A percentile compares a stretch with the other conserved stretches of the same genome.
phyloP scores from a whole-genome alignment of 1,140 invertebrate species.

The Scaptodrosophila lebanonensis region DNA sequence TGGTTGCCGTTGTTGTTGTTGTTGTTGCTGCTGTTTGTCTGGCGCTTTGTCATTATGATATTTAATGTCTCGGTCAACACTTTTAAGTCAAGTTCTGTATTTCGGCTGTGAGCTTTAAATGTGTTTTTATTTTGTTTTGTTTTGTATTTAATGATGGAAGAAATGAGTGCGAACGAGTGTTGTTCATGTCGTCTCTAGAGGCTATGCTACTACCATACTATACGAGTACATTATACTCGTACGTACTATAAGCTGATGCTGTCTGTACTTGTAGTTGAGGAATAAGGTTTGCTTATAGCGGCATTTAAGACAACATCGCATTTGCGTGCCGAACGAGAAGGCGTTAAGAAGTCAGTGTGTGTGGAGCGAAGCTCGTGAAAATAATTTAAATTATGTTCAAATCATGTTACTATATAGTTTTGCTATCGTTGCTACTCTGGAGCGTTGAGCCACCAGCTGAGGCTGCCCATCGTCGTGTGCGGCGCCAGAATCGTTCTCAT shows the following conservation, averaged over 20 bases:
- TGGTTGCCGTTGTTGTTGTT: slow-evolving; percentile 8
- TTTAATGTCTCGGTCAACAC: slow-evolving; percentile 70
- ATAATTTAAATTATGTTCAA: background rate
- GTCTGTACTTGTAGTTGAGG: slow-evolving; percentile 7
- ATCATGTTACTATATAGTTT: background rate
- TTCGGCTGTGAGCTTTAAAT: slow-evolving; percentile 1
- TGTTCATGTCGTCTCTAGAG: slow-evolving; percentile 14
- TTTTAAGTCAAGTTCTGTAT: slow-evolving; percentile 67
- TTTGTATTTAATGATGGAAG: slow-evolving; percentile 48
- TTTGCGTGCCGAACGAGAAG: slow-evolving; percentile 48
- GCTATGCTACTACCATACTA: too few relatives aligned
- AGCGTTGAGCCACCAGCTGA: background rate
- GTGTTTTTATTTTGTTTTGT: slow-evolving; percentile 9
- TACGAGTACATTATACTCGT: too few relatives aligned
- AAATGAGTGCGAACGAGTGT: slow-evolving; percentile 37
- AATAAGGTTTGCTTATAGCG: slow-evolving; percentile 30
- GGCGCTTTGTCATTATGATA: slow-evolving; percentile 40
- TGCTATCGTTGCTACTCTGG: background rate
- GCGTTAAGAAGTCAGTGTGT: slow-evolving; percentile 54
- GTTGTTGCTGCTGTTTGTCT: slow-evolving; percentile 1
- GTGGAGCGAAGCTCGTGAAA: background rate
- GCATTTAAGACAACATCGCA: slow-evolving; percentile 49
- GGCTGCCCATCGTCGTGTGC: slow-evolving; percentile 7
- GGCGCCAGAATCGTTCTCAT: slow-evolving; percentile 41
- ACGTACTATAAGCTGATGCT: slow-evolving; percentile 11